Evolutionary conservation across 30 jellyfish, hydroid and myxozoan genomes (phyloP).

Genomic region (Turritopsis dohrnii): DNA sequence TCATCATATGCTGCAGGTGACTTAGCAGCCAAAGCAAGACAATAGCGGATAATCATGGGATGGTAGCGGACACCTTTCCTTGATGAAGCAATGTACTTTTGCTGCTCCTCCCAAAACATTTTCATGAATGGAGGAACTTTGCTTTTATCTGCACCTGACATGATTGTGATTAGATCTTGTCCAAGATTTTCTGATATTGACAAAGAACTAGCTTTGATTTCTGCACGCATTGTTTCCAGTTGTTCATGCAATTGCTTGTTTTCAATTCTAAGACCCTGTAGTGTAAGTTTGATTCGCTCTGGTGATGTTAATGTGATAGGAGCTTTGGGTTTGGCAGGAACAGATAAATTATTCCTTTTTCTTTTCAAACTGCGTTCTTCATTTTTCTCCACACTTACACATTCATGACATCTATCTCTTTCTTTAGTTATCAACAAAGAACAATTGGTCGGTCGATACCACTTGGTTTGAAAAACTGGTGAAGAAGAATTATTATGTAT

Average conservation of each 20-base stretch:
- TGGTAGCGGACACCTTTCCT: no score
- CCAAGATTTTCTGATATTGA: neutral
- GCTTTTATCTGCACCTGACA: no score
- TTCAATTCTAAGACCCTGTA: neutral
- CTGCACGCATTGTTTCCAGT: neutral
- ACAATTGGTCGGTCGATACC: neutral
- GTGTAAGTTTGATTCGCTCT: neutral
- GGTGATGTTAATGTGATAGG: neutral
- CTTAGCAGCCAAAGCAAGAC: no score
- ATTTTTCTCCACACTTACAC: neutral
- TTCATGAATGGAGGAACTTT: no score
- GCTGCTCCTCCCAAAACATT: no score
- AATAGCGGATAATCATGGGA: no score
- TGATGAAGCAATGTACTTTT: no score
- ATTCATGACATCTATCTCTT: neutral
- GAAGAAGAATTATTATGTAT: neutral
- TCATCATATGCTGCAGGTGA: no score
- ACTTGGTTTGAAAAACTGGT: neutral
- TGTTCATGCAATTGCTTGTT: neutral
- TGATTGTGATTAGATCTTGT: neutral
- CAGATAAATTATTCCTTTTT: no score
- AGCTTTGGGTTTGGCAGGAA: no score
- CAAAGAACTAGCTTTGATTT: neutral
- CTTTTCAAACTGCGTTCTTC: neutral
- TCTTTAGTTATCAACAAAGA: neutral